These are phyloP conservation scores for Fragum fragum DNA, from an alignment of 2,888 invertebrate species.

Conservation along the genomic window DNA sequence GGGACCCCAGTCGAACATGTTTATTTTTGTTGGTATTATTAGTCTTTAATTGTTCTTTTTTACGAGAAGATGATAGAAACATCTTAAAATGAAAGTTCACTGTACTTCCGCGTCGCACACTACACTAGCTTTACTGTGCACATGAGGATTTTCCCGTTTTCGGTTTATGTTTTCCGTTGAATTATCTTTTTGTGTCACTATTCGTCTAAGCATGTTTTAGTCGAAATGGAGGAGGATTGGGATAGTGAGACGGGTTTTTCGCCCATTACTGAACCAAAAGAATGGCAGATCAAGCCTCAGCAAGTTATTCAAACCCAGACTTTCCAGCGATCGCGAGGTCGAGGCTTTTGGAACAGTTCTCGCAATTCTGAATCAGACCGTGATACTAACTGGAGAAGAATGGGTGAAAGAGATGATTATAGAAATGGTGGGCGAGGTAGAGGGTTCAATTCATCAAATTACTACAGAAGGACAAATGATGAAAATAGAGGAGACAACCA, in stretches of 20 bases:
- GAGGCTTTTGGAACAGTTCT: conserved; percentile 45
- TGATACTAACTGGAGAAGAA: conserved; percentile 18
- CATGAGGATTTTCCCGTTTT: not conserved
- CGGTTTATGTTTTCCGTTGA: too few relatives aligned
- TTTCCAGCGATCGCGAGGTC: conserved; percentile 25
- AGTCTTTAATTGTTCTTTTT: too few relatives aligned
- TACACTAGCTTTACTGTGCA: not conserved
- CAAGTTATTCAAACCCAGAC: conserved; percentile 1
- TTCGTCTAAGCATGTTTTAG: too few relatives aligned
- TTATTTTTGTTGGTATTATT: too few relatives aligned
- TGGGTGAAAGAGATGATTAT: not conserved
- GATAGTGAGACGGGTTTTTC: conserved; percentile 46
- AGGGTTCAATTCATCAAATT: not conserved
- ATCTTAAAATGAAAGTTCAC: too few relatives aligned
- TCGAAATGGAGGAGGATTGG: conserved; percentile 65
- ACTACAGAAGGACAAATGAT: not conserved
- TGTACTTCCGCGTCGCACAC: not conserved
- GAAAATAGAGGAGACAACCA: not conserved
- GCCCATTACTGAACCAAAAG: conserved; percentile 16
- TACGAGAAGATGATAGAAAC: too few relatives aligned
- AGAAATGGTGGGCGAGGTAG: conserved; percentile 3
- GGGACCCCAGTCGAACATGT: too few relatives aligned
- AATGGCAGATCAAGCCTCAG: conserved; percentile 7
- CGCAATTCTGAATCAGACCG: conserved; percentile 27
- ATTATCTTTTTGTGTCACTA: too few relatives aligned